Conservation (phyloP, 1,140 invertebrate genomes). For the Calliphora vicina region DNA sequence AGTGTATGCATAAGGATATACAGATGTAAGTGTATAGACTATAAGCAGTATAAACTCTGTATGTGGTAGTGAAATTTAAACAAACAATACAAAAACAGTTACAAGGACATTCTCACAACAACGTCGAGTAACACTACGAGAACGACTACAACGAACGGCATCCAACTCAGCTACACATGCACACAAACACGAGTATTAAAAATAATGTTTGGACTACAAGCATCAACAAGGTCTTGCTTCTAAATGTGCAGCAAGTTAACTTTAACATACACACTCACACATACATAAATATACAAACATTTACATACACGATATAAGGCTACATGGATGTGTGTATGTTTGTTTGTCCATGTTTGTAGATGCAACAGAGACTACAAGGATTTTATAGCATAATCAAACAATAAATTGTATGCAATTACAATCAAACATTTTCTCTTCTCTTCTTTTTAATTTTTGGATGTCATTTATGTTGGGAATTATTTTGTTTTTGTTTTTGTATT, state of each 20-base stretch:
- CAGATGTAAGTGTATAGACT: neutral
- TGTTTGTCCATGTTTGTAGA: neutral
- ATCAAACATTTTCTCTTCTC: neutral
- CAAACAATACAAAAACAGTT: constrained; percentile 7
- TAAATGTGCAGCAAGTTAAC: neutral
- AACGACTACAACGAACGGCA: neutral
- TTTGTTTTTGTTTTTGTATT: neutral
- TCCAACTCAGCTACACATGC: neutral
- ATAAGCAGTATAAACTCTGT: neutral
- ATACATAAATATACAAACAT: neutral
- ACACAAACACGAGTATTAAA: neutral
- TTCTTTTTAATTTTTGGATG: neutral
- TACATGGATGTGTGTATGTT: too few species aligned
- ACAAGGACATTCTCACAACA: neutral
- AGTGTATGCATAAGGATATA: neutral
- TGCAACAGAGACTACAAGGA: neutral
- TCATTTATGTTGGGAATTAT: neutral
- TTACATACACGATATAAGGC: neutral
- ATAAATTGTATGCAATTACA: constrained; percentile 6
- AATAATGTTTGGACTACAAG: neutral
- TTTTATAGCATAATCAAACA: constrained; percentile 10
- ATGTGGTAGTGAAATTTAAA: neutral
- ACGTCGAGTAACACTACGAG: neutral
- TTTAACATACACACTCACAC: neutral
- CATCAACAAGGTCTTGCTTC: neutral